A percentile compares a stretch with the other conserved stretches of the same genome.
phyloP scores from a whole-genome alignment of 2,797 vertebrate genomes.

The Syncerus caffer region DNA sequence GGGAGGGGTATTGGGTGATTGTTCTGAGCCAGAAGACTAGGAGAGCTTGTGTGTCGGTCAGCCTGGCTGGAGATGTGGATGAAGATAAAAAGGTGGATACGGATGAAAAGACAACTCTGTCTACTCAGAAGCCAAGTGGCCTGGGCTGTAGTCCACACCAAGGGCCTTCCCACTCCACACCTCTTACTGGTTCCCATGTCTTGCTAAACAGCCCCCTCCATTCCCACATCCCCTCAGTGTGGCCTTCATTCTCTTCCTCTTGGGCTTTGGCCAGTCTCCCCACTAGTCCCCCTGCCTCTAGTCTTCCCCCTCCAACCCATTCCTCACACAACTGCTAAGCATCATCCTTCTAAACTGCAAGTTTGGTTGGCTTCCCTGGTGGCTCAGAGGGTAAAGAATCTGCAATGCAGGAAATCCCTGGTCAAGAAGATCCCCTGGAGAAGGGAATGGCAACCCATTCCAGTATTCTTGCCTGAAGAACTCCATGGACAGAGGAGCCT shows the following conservation, averaged over 20 bases:
- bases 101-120: neutral
- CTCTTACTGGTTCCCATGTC: neutral
- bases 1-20: neutral
- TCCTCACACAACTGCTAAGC: neutral
- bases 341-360: neutral
- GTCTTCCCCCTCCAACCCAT: neutral
- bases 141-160: neutral
- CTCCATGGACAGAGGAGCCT: neutral
- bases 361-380: neutral
- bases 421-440: neutral
- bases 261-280: neutral
- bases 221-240: neutral
- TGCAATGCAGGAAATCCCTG: neutral
- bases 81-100: neutral
- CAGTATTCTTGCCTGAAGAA: neutral
- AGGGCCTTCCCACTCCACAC: neutral
- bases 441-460: neutral
- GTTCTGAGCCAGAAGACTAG: neutral
- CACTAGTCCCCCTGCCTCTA: neutral
- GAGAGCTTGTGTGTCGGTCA: neutral
- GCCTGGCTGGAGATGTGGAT: neutral
- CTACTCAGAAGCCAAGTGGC: neutral
- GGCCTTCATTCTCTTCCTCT: neutral
- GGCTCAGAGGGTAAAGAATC: neutral
- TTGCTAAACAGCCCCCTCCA: neutral